Conservation (phyloP, 2,888 invertebrate genomes). For the Caenorhabditis virilis region DNA sequence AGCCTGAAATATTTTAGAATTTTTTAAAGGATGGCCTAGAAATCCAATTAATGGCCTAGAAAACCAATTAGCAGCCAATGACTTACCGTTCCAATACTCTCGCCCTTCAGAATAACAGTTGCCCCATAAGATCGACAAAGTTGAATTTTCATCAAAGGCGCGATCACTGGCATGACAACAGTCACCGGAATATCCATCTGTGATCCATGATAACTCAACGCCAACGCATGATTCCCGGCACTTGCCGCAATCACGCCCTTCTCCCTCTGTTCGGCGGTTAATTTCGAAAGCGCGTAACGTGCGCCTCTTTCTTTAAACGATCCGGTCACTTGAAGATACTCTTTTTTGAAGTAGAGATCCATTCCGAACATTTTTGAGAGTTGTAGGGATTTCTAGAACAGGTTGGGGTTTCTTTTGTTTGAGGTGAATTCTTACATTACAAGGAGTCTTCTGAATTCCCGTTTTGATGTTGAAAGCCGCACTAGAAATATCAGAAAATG, state of each 20-base stretch:
- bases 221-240: conserved; percentile 84
- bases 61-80: no score
- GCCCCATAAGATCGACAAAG: conserved; percentile 85
- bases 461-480: conserved; percentile 86
- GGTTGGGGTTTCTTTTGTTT: background rate
- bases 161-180: conserved; percentile 92
- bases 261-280: conserved; percentile 34
- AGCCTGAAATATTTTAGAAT: conserved; percentile 70
- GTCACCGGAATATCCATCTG: conserved; percentile 78
- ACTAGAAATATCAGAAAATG: conserved; percentile 65
- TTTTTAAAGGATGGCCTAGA: background rate
- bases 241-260: conserved; percentile 61
- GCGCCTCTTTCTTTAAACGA: conserved; percentile 95
- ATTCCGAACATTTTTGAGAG: conserved; percentile 78
- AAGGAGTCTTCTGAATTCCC: conserved; percentile 84
- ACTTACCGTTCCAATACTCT: conserved; percentile 44
- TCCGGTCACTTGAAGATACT: conserved; percentile 91
- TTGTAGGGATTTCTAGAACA: conserved; percentile 82
- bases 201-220: conserved; percentile 81
- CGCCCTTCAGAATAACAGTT: conserved; percentile 78
- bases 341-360: conserved; percentile 90
- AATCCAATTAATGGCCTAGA: background rate
- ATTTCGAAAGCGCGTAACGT: conserved; percentile 44
- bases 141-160: conserved; percentile 93
- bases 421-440: conserved; percentile 79